Conservation (phyloP, 2,113 vertebrate genomes). For the Anas platyrhynchos region DNA sequence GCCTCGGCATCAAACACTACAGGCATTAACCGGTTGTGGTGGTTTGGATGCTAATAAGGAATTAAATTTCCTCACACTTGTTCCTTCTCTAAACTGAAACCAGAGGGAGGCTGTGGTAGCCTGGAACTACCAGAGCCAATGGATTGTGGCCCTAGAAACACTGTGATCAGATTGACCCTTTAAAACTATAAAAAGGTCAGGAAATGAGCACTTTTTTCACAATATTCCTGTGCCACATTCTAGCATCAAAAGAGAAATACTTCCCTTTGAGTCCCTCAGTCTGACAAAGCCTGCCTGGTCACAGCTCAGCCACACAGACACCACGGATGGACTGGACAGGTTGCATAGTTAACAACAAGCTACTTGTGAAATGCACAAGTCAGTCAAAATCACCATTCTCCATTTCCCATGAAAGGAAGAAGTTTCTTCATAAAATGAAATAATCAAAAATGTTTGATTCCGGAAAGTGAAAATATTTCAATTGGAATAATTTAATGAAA, state of each 20-base stretch:
- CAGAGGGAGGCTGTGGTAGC: neutral
- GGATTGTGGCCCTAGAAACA: neutral
- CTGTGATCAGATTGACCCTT: neutral
- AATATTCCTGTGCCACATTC: neutral
- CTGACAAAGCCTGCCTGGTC: neutral
- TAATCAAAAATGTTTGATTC: neutral
- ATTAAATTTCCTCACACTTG: neutral
- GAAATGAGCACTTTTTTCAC: neutral
- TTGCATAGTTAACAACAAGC: neutral
- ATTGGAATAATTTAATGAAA: neutral
- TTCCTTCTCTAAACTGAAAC: neutral
- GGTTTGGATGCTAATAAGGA: neutral
- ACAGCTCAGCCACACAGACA: rapidly evolving
- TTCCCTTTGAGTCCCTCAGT: neutral
- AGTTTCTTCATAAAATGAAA: neutral
- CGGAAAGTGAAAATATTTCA: neutral
- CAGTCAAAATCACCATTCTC: neutral
- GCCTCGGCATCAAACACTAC: neutral
- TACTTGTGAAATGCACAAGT: neutral
- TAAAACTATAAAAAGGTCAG: neutral
- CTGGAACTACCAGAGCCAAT: neutral
- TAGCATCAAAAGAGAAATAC: neutral
- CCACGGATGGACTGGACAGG: neutral
- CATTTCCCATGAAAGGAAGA: no score
- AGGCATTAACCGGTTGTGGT: neutral